Base-by-base conservation (phyloP, 2,797 vertebrate genomes). In the Pseudopleuronectes americanus region DNA sequence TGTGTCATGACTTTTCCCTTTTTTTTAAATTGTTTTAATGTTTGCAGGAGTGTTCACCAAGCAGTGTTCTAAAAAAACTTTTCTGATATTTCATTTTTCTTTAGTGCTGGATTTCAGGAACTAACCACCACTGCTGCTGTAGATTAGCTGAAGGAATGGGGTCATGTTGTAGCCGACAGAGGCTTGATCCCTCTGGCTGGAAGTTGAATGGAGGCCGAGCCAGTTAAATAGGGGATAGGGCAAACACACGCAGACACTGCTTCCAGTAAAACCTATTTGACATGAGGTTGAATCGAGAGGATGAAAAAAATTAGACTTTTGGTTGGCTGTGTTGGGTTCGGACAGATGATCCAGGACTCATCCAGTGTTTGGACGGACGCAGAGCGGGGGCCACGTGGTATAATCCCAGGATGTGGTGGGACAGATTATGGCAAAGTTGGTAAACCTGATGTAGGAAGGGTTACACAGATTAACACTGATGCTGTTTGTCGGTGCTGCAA, bases 61-160 rank as follows among this genome's bases (percentile, higher is more conserved):
- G 57, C 48, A 66, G 68, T 51, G 33, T 47, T 28, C 52, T 28
- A 16, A 41, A 55, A 55, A 69, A 83, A 89, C 73, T 53, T 71
- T 72, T 4, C 24, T n/a, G 63, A 47, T 81, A 79, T 87, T 59
- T 74, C 41, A 71, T 86, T 79, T 79, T 38, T 61, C 81, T 79
- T 71, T 89, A 87, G 87, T 87, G 76, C 72, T 77, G 80, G 88
- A 81, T 90, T 89, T 90, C 56, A 87, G 80, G 84, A 89, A 92
- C 49, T 71, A 64, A 23, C 80, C 60, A 54, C 59, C 22, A 64
- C 38, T 64, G 63, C 74, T 60, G 71, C 80, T 76, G 75, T 90
- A 92, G 90, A 92, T 92, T 90, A 92, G 77, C 79, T 84, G 78
- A 87, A 87, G 83, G 89, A 92, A 93, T 85, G 81, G 90, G 90